A percentile compares a stretch with the other conserved stretches of the same genome.
phyloP scores from a whole-genome alignment of 2,888 invertebrate genomes.

The Globia sparganii region DNA sequence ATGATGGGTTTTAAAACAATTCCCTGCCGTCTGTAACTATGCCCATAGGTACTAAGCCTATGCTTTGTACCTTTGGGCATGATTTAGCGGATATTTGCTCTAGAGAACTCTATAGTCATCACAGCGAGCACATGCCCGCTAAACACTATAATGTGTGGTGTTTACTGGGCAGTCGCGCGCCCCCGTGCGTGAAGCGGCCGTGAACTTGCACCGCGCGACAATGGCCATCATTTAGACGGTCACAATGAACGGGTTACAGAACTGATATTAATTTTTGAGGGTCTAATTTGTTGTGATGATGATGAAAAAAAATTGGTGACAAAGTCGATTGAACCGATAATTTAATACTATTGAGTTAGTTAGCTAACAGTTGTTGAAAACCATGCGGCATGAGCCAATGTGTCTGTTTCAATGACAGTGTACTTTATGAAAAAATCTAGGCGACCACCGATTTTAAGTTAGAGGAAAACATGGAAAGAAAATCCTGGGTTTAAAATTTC shows the following conservation, averaged over 20 bases:
- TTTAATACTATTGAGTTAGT: constrained; percentile 20
- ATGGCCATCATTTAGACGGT: constrained; percentile 39
- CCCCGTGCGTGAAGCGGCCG: constrained; percentile 59
- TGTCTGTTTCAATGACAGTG: background rate
- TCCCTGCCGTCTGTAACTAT: background rate
- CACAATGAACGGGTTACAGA: background rate
- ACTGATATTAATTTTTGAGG: constrained; percentile 18
- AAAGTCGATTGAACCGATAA: background rate
- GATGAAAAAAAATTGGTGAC: background rate
- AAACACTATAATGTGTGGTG: constrained; percentile 48
- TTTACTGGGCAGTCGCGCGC: constrained; percentile 27
- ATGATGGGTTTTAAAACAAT: background rate
- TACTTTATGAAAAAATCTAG: background rate
- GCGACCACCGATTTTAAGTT: background rate
- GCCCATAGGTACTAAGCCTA: background rate
- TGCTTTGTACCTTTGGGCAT: background rate
- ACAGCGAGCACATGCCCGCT: constrained; percentile 35
- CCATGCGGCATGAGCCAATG: background rate
- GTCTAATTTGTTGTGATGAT: background rate
- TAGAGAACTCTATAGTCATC: constrained; percentile 3
- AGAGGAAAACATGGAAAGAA: background rate
- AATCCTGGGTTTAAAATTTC: background rate
- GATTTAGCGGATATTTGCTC: background rate
- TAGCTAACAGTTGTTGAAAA: background rate
- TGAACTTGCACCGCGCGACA: constrained; percentile 56